Evolutionary conservation across 2,888 invertebrate species (phyloP).

Genomic region (Caenorhabditis sp.): DNA sequence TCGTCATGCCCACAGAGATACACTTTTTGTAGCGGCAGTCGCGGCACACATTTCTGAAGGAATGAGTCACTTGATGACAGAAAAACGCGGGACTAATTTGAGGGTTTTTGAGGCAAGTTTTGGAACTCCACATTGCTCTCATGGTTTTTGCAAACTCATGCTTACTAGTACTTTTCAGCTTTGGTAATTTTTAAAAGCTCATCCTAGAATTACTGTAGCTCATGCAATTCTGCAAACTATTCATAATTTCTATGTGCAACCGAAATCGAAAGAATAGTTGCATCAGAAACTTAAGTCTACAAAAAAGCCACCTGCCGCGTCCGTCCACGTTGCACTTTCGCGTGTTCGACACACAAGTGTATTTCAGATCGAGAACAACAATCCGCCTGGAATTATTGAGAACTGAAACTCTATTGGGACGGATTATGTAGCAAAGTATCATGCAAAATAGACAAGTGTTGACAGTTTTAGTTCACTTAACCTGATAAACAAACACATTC

Average conservation of each 20-base stretch:
- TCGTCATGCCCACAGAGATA: constrained; percentile 42
- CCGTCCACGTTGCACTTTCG: constrained; percentile 48
- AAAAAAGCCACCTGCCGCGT: constrained; percentile 54
- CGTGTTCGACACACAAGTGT: constrained; percentile 25
- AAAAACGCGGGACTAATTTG: no score
- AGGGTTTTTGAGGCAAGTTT: no score
- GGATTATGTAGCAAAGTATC: not conserved
- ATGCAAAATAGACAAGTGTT: constrained; percentile 14
- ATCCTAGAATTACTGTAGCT: no score
- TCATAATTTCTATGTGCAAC: no score
- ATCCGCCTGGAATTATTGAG: constrained; percentile 47
- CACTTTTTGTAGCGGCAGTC: constrained; percentile 49
- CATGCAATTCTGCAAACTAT: no score
- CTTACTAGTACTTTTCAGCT: no score
- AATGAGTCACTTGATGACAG: constrained; percentile 2
- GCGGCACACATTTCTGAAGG: constrained; percentile 52
- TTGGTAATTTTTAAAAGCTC: no score
- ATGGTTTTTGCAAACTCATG: no score
- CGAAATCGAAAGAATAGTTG: no score
- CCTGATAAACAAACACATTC: not conserved
- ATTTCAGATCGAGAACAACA: constrained; percentile 47
- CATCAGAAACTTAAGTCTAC: no score
- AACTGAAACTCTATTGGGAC: not conserved
- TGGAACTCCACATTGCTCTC: no score
- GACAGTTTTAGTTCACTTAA: not conserved